Evolutionary conservation across 2,113 vertebrate genomes (phyloP).

Genomic region (Mobula birostris): DNA sequence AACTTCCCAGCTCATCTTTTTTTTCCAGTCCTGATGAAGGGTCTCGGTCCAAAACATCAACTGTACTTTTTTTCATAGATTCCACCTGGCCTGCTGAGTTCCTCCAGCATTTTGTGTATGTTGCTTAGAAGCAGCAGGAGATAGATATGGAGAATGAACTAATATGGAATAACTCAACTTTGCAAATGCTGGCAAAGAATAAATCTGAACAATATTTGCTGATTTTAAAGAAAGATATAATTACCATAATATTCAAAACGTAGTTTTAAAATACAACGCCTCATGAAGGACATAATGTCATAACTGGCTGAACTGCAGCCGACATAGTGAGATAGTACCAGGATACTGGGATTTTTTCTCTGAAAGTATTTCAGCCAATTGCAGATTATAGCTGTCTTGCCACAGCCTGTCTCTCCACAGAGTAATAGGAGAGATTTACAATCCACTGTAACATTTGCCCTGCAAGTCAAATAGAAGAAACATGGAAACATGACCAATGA

Average conservation of each 20-base stretch:
- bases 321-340: slow-evolving; percentile 46
- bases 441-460: background rate
- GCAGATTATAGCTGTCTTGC: slow-evolving; percentile 49
- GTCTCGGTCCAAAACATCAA: no score
- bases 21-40: no score
- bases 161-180: background rate
- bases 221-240: background rate
- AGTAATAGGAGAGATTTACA: slow-evolving; percentile 48
- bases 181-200: background rate
- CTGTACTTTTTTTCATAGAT: no score
- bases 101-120: no score
- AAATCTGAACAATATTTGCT: background rate
- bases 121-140: background rate
- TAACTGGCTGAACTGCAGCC: slow-evolving; percentile 47
- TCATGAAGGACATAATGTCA: slow-evolving; percentile 46
- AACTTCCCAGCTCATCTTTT: no score
- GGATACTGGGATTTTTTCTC: slow-evolving; percentile 33
- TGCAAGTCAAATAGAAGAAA: background rate
- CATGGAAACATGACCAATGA: background rate
- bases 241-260: slow-evolving; percentile 45
- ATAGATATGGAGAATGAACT: background rate
- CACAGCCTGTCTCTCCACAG: slow-evolving; percentile 50
- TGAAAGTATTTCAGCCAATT: slow-evolving; percentile 47
- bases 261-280: slow-evolving; percentile 46
- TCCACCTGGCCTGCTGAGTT: no score